Conservation (phyloP, 1,140 invertebrate genomes). For the Pseudomyrmex sp. region DNA sequence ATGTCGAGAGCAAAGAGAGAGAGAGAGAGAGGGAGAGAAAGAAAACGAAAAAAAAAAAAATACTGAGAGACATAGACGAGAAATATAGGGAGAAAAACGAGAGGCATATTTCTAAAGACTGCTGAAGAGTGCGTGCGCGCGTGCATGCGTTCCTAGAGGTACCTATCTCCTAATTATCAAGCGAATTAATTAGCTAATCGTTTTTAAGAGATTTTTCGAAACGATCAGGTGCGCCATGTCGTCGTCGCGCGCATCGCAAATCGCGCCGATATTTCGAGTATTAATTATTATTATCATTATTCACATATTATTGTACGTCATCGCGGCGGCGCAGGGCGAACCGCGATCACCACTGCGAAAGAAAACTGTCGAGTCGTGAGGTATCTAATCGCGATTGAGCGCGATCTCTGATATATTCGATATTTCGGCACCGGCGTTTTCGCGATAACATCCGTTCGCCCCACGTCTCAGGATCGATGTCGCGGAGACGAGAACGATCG, state of each 20-base stretch:
- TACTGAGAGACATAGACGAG: conserved; percentile 22
- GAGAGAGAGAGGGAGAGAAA: conserved; percentile 19
- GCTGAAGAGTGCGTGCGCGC: conserved; percentile 81
- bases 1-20: conserved; percentile 15
- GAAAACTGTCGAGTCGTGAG: conserved; percentile 13
- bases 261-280: conserved; percentile 68
- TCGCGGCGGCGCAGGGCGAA: conserved; percentile 31
- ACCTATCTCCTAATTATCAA: conserved; percentile 73
- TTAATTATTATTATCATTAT: conserved; percentile 74
- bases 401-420: conserved; percentile 7
- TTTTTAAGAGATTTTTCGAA: conserved; percentile 61
- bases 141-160: conserved; percentile 80
- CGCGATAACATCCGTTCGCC: background rate
- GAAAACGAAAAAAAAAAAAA: conserved; percentile 34
- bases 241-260: conserved; percentile 30
- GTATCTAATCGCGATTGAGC: conserved; percentile 25
- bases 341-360: conserved; percentile 53
- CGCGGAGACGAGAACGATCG: conserved; percentile 11
- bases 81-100: conserved; percentile 12
- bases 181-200: conserved; percentile 71
- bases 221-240: conserved; percentile 59
- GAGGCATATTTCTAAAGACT: conserved; percentile 84
- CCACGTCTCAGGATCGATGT: background rate
- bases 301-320: conserved; percentile 63
- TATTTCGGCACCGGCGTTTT: conserved; percentile 10